Conservation (phyloP, 2,113 vertebrate species). For the Tautogolabrus adspersus region DNA sequence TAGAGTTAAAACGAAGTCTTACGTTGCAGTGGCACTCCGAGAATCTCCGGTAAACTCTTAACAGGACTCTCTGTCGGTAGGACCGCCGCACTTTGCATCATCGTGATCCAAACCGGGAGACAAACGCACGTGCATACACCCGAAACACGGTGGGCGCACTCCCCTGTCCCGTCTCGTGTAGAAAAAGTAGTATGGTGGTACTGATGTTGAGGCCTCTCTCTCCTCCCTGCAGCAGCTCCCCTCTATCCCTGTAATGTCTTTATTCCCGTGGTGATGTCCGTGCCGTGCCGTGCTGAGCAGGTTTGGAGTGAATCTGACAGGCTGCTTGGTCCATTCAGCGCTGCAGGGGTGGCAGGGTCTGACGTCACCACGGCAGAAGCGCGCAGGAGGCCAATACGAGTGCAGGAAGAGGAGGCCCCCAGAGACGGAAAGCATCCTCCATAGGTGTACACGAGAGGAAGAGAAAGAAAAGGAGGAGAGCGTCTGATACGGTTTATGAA, state of each 20-base stretch:
- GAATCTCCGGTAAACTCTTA: constrained; percentile 97
- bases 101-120: constrained; percentile 84
- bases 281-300: constrained; percentile 68
- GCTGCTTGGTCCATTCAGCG: constrained; percentile 92
- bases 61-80: constrained; percentile 93
- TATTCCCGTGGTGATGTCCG: constrained; percentile 69
- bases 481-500: constrained; percentile 47
- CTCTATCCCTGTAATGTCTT: constrained; percentile 48
- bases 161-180: constrained; percentile 65
- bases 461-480: constrained; percentile 38
- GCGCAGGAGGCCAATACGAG: constrained; percentile 80
- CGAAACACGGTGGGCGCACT: constrained; percentile 74
- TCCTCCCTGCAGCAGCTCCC: constrained; percentile 27
- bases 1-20: constrained; percentile 77
- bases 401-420: constrained; percentile 46
- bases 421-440: constrained; percentile 56
- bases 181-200: constrained; percentile 31
- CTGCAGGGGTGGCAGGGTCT: constrained; percentile 89
- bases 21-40: constrained; percentile 98
- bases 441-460: constrained; percentile 53
- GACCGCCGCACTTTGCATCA: constrained; percentile 97
- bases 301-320: constrained; percentile 81
- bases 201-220: constrained; percentile 40
- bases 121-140: constrained; percentile 78
- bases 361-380: constrained; percentile 89